Base-by-base conservation (phyloP, 2,113 vertebrate genomes). In the Vicugna pacos region DNA sequence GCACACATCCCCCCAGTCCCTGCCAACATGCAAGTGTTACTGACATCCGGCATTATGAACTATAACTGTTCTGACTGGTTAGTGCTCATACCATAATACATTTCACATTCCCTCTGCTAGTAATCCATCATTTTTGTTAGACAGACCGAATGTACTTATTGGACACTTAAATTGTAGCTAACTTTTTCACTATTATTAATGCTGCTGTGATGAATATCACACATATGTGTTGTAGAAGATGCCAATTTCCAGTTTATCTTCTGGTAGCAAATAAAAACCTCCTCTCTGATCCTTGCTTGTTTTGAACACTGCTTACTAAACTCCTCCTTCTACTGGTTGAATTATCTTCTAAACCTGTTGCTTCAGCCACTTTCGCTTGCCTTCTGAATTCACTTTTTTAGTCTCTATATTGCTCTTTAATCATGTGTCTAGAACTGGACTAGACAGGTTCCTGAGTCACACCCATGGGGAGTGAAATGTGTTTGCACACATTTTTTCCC, bases 191-290 rank as follows among this genome's bases (percentile, higher is more conserved):
- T 42, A 2, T 72, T 80, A 73, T 35, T 77, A 30, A 38, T n/a
- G 19, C 75, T 85, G 7, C 69, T 87, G 26, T 82, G 69, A 69
- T 95, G 58, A 60, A 52, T 56, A 56, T 46, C 46, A 64, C 35
- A 32, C 26, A 38, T 62, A 20, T 83, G 7, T 80, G 22, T 54
- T 42, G 32, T 20, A 62, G 67, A 62, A 24, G 15, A 35, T 82
- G 35, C 52, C 75, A 28, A 28, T 56, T 89, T 91, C 20, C 62
- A 56, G 16, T 54, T 70, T 38, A 30, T 54, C 38, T 85, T 79
- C 54, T 46, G 92, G 69, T 84, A 92, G 54, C 67, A 92, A 73
- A 81, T 79, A 76, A 87, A 96, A 86, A 50, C 19, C 50, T 92
- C 62, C 12, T 82, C 32, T 80, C 38, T 35, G 22, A 42, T 42